phyloP scores from a whole-genome alignment of 2,797 vertebrate genomes.

The Manis javanica region DNA sequence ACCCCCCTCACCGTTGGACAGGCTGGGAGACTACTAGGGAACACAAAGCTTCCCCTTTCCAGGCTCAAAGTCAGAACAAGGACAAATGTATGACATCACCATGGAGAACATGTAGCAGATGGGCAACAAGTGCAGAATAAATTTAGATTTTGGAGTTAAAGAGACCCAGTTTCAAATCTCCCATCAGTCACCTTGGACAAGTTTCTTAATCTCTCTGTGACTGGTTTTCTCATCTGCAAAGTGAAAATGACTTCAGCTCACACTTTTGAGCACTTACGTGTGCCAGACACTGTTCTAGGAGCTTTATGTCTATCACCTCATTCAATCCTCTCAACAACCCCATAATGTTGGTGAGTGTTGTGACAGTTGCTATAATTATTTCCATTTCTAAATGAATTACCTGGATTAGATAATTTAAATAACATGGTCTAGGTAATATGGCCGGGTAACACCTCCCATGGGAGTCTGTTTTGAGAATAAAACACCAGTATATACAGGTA shows the following conservation, averaged over 20 bases:
- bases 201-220: not conserved
- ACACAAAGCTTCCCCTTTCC: not conserved
- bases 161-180: not conserved
- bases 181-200: not conserved
- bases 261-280: not conserved
- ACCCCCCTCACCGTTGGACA: not conserved
- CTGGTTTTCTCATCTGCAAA: not conserved
- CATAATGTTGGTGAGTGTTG: not conserved
- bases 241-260: not conserved
- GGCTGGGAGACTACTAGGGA: not conserved
- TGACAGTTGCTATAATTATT: not conserved
- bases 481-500: not conserved
- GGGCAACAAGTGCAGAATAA: not conserved
- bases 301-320: no score
- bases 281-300: not conserved
- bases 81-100: not conserved
- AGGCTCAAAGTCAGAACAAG: not conserved
- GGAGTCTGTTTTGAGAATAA: not conserved
- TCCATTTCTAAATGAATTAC: not conserved
- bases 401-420: not conserved
- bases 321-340: not conserved
- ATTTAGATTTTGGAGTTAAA: not conserved
- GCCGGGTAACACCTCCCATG: not conserved
- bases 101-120: not conserved
- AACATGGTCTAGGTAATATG: not conserved